A percentile compares a stretch with the other conserved stretches of the same genome.
phyloP scores from a whole-genome alignment of 2,797 vertebrate species.

The Megaceryle alcyon region DNA sequence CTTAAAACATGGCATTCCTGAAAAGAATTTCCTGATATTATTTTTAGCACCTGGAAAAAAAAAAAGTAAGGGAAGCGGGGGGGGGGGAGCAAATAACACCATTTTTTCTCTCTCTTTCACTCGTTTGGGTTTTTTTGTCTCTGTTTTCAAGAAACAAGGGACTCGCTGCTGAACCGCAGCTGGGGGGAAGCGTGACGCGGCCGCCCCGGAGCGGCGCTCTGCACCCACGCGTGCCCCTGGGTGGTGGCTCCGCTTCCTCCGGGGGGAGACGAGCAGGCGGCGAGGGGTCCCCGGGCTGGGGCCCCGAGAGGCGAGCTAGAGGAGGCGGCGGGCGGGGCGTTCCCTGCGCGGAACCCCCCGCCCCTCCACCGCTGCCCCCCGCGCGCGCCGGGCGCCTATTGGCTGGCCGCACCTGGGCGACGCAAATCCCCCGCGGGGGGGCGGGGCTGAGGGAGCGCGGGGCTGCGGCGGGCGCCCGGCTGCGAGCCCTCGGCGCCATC shows the following conservation, averaged over 20 bases:
- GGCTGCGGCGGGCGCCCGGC: too few species aligned
- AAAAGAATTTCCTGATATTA: constrained; percentile 79
- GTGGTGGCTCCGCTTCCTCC: too few species aligned
- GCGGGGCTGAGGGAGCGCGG: not conserved
- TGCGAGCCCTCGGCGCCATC: too few species aligned
- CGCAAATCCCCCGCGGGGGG: not conserved
- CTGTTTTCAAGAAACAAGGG: not conserved
- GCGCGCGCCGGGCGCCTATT: not conserved
- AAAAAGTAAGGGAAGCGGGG: too few species aligned
- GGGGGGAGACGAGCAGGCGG: too few species aligned
- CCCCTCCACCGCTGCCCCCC: not conserved
- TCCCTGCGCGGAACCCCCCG: not conserved
- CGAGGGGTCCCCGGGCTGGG: not conserved
- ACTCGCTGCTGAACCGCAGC: not conserved
- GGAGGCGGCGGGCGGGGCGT: too few species aligned
- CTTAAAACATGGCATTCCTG: constrained; percentile 69
- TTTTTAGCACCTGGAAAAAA: constrained; percentile 75
- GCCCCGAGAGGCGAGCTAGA: too few species aligned
- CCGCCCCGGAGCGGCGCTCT: not conserved
- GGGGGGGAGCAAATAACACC: not conserved
- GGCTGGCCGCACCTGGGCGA: not conserved
- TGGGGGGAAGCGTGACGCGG: not conserved
- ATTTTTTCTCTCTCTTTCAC: not conserved
- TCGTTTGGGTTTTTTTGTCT: not conserved
- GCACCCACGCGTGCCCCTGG: not conserved